phyloP scores from a whole-genome alignment of 2,888 invertebrate genomes.

The Brachyptera putata region DNA sequence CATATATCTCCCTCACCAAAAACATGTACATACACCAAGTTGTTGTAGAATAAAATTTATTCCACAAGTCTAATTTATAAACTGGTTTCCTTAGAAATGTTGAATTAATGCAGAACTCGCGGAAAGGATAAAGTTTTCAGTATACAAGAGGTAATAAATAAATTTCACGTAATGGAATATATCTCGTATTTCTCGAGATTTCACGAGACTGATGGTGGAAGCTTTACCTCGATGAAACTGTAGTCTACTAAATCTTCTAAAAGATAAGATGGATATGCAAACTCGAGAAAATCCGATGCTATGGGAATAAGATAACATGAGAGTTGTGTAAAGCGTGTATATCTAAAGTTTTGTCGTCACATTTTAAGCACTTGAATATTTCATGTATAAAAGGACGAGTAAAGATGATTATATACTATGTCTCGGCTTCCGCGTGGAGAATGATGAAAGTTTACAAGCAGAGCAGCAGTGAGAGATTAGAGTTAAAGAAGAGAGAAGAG shows the following conservation, averaged over 20 bases:
- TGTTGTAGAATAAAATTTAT: background rate
- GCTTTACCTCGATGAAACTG: background rate
- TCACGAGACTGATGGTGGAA: background rate
- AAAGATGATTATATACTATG: background rate
- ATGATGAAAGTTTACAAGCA: background rate
- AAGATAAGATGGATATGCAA: background rate
- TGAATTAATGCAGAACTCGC: background rate
- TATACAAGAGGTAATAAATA: background rate
- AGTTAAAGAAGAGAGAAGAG: too few relatives aligned
- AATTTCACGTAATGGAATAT: background rate
- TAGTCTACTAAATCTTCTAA: background rate
- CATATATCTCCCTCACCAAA: too few relatives aligned
- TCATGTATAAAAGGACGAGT: constrained; percentile 7
- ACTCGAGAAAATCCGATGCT: constrained; percentile 8
- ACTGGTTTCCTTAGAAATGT: background rate
- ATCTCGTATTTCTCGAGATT: constrained; percentile 1
- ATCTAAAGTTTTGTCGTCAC: background rate
- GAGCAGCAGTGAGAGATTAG: background rate
- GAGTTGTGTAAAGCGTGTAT: background rate
- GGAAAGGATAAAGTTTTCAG: background rate
- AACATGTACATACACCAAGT: too few relatives aligned
- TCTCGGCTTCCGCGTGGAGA: background rate
- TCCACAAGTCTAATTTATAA: background rate
- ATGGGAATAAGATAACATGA: constrained; percentile 1
- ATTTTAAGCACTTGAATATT: background rate